Evolutionary conservation across 1,140 invertebrate species (phyloP).

Genomic region (Ptiloglossa arizonensis): DNA sequence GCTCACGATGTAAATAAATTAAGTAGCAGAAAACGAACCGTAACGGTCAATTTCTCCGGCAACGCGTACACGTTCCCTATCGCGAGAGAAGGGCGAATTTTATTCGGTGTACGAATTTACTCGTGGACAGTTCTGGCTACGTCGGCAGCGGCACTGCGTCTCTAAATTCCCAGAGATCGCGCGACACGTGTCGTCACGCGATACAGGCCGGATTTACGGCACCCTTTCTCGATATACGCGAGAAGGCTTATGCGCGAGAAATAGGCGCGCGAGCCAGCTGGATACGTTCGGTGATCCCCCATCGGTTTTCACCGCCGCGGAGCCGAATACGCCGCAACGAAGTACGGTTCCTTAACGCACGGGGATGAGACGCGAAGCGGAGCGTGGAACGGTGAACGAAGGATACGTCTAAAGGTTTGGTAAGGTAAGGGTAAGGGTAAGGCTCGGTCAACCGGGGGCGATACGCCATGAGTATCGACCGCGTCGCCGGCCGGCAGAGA

Average conservation of each 20-base stretch:
- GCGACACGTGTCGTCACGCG: conserved; percentile 17
- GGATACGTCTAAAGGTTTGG: conserved; percentile 44
- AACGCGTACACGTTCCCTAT: no score
- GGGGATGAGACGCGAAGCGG: background rate
- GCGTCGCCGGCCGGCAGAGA: conserved; percentile 69
- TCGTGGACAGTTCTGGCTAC: no score
- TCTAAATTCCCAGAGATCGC: conserved; percentile 16
- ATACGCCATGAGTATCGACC: conserved; percentile 76
- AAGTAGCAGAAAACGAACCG: no score
- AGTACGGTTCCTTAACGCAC: background rate
- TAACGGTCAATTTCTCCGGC: no score
- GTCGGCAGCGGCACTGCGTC: background rate
- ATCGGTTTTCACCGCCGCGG: background rate
- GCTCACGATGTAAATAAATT: no score
- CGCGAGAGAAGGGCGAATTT: no score
- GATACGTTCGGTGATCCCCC: background rate
- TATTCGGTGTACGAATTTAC: no score
- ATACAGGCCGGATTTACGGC: conserved; percentile 11
- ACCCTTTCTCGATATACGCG: background rate
- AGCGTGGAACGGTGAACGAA: conserved; percentile 7
- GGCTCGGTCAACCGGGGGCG: conserved; percentile 64
- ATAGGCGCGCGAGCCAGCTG: conserved; percentile 22
- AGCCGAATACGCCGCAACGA: no score
- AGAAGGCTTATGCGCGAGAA: background rate
- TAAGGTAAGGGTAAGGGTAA: conserved; percentile 54